Conservation (phyloP, 2,888 invertebrate genomes). For the Colostygia pectinataria region DNA sequence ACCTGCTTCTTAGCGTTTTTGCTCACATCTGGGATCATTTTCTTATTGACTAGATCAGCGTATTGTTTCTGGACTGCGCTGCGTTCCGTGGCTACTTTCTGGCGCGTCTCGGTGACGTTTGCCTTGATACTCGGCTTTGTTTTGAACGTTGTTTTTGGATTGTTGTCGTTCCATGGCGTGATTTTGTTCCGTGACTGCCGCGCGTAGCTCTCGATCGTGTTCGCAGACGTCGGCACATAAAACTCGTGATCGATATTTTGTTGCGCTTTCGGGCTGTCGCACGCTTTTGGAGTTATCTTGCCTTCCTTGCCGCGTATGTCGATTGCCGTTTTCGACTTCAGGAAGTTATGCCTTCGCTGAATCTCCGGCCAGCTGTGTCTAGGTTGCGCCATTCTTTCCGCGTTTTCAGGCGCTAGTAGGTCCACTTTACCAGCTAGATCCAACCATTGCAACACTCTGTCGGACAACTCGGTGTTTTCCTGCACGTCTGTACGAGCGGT, state of each 20-base stretch:
- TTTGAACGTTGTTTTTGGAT: constrained; percentile 55
- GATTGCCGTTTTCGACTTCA: constrained; percentile 65
- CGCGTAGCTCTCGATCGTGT: constrained; percentile 79
- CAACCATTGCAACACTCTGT: constrained; percentile 90
- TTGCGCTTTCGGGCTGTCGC: constrained; percentile 60
- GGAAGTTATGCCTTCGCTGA: constrained; percentile 56
- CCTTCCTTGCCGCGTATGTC: constrained; percentile 59
- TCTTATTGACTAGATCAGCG: constrained; percentile 69
- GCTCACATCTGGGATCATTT: constrained; percentile 66
- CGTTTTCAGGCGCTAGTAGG: constrained; percentile 61
- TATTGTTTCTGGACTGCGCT: constrained; percentile 71
- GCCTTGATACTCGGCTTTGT: constrained; percentile 58
- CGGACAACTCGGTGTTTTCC: constrained; percentile 79
- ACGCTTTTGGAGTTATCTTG: constrained; percentile 53
- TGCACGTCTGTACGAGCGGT: constrained; percentile 61
- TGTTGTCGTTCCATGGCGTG: constrained; percentile 61
- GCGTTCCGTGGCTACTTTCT: constrained; percentile 65
- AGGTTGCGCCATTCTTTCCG: constrained; percentile 65
- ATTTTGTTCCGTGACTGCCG: constrained; percentile 74
- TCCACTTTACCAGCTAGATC: constrained; percentile 87
- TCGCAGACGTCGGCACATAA: constrained; percentile 72
- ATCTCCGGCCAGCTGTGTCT: constrained; percentile 75
- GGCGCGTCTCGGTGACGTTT: constrained; percentile 65
- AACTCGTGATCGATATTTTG: constrained; percentile 70
- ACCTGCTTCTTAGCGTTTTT: constrained; percentile 84